Evolutionary conservation across 2,113 vertebrate genomes (phyloP).

Genomic region (Lagopus leucura): DNA sequence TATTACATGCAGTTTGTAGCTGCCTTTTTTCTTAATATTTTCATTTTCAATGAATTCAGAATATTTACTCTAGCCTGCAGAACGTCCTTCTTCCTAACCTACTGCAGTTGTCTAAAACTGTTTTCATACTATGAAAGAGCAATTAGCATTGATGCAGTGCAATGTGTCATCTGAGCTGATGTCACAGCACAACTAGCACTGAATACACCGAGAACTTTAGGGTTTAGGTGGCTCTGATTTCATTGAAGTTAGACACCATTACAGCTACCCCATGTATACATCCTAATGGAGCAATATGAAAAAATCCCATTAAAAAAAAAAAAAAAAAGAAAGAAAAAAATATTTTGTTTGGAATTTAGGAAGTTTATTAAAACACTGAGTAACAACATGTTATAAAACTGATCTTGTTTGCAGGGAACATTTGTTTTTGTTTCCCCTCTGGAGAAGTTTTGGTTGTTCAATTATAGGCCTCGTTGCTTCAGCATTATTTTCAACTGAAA

Average conservation of each 20-base stretch:
- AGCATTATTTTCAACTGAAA: slow-evolving; percentile 82
- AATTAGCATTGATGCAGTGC: slow-evolving; percentile 22
- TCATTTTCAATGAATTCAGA: slow-evolving; percentile 16
- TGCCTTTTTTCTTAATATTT: neutral
- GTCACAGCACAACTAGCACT: neutral
- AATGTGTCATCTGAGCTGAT: neutral
- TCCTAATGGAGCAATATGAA: neutral
- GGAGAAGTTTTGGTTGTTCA: slow-evolving; percentile 84
- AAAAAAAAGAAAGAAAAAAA: neutral
- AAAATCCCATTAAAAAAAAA: slow-evolving; percentile 24
- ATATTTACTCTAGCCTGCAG: neutral
- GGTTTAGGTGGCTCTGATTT: neutral
- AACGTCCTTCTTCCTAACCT: neutral
- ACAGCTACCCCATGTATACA: neutral
- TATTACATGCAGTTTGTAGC: slow-evolving; percentile 7
- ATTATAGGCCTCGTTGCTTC: slow-evolving; percentile 87
- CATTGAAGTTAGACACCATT: neutral
- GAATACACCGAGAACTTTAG: neutral
- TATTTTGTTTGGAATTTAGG: slow-evolving; percentile 68
- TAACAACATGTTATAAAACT: slow-evolving; percentile 76
- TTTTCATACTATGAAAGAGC: neutral
- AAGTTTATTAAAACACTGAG: slow-evolving; percentile 78
- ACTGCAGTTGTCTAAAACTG: slow-evolving; percentile 15
- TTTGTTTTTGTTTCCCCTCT: slow-evolving; percentile 81
- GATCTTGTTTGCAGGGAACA: slow-evolving; percentile 79